These are phyloP conservation scores for Eurois occulta DNA, from an alignment of 2,888 invertebrate species.

Conservation along the genomic window DNA sequence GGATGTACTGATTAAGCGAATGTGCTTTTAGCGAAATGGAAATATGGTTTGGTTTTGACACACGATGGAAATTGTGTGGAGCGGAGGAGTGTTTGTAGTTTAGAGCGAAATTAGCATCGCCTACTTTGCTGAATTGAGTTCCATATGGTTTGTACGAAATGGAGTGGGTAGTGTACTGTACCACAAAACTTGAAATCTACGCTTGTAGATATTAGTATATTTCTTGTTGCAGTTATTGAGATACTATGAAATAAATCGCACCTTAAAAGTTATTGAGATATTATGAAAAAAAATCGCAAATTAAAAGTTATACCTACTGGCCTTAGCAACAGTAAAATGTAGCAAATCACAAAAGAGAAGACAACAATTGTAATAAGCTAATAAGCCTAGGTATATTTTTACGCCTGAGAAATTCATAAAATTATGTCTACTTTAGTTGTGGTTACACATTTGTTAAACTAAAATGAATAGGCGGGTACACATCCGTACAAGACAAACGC, in stretches of 20 bases:
- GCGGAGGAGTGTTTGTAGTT: conserved; percentile 19
- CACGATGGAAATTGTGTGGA: conserved; percentile 11
- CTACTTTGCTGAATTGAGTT: neutral
- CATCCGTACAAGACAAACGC: neutral
- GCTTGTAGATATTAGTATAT: neutral
- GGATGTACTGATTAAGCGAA: conserved; percentile 48
- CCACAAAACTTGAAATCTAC: neutral
- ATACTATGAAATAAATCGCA: neutral
- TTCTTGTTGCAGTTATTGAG: neutral
- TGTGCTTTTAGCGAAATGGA: conserved; percentile 43
- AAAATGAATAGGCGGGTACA: neutral
- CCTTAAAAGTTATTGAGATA: neutral
- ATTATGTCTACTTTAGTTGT: neutral
- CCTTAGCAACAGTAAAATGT: neutral
- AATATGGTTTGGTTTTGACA: conserved; percentile 37
- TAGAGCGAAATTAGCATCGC: conserved; percentile 6
- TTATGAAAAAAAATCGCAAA: neutral
- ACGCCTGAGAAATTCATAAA: neutral
- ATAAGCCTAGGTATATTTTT: neutral
- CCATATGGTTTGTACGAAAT: conserved; percentile 13
- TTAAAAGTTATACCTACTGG: neutral
- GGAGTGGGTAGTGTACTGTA: neutral
- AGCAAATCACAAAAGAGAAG: neutral
- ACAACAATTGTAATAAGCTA: neutral
- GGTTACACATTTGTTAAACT: neutral